Evolutionary conservation across 2,113 vertebrate species (phyloP).

Genomic region (Nansenia antarctica): DNA sequence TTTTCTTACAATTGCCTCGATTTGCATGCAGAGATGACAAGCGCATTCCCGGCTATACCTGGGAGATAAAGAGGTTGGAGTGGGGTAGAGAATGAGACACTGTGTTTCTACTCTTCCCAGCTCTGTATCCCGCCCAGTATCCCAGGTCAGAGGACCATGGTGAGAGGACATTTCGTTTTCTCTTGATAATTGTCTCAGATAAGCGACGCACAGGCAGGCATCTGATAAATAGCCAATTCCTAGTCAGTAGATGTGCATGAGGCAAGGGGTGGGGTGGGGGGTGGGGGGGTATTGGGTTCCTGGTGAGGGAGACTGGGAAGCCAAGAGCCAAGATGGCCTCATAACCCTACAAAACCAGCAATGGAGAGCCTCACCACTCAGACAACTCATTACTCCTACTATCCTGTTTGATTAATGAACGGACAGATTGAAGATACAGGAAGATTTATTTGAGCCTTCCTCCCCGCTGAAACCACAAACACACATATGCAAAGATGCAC

Average conservation of each 20-base stretch:
- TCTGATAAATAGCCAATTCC: slow-evolving; percentile 98
- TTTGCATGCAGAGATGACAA: slow-evolving; percentile 58
- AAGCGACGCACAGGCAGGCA: slow-evolving; percentile 81
- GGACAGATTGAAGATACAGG: slow-evolving; percentile 58
- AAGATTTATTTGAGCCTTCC: slow-evolving; percentile 61
- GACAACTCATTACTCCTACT: slow-evolving; percentile 72
- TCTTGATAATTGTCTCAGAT: slow-evolving; percentile 90
- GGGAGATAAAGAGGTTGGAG: slow-evolving; percentile 29
- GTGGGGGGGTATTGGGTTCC: too few relatives aligned
- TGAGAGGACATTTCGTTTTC: slow-evolving; percentile 35
- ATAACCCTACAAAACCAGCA: slow-evolving; percentile 52
- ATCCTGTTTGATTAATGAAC: slow-evolving; percentile 76
- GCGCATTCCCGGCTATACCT: slow-evolving; percentile 21
- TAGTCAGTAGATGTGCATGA: slow-evolving; percentile 75
- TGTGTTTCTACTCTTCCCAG: not conserved
- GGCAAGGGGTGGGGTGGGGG: slow-evolving; percentile 29
- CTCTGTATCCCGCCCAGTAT: not conserved
- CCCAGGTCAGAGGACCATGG: slow-evolving; percentile 24
- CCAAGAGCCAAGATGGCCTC: slow-evolving; percentile 38
- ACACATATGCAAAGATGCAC: slow-evolving; percentile 40
- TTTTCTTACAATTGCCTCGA: slow-evolving; percentile 52
- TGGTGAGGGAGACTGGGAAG: slow-evolving; percentile 26
- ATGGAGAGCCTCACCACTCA: slow-evolving; percentile 42
- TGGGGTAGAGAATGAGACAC: slow-evolving; percentile 11
- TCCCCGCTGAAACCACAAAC: slow-evolving; percentile 44